Base-by-base conservation (phyloP, 1,140 invertebrate genomes). In the Camponotus floridanus region DNA sequence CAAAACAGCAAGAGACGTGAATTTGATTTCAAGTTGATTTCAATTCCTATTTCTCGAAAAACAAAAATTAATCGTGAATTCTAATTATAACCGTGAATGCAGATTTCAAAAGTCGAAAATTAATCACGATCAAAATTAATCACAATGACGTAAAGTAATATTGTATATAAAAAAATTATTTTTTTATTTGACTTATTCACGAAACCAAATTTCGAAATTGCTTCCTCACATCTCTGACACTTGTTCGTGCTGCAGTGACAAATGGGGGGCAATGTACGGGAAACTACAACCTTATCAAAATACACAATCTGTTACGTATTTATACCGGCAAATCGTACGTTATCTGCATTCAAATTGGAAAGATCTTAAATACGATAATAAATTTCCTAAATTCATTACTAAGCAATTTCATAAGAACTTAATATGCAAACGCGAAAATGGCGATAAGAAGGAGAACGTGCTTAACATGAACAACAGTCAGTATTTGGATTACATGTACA, bases 401-500 rank as follows among this genome's bases (percentile, higher is more conserved):
- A 42, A 48, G 18, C 21, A 42, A 21, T 11, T 31, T n/a, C 8
- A 39, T 42, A 31, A 21, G 18, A 73, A 21, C 6, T 5, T 33
- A n/a, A 0, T 7, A 9, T 87, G 65, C 9, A 70, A 74, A 11
- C 86, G 87, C 9, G 76, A 79, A 13, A 33, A n/a, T 26, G 62
- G 11, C 7, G 4, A 21, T 21, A 51, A 13, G 0, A 86, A 55
- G 1, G 70, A 90, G 15, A 74, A n/a, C 0, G 57, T 93, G 39
- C 78, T 92, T 26, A 88, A 87, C 71, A 87, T 81, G 48, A 90
- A 36, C 8, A 94, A 90, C 67, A 88, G 85, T 7, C 86, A 92
- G 31, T 94, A 93, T 55, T 81, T 94, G 31, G 92, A 94, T 5
- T n/a, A 91, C 7, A 79, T 93, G 15, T 92, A 94, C 59, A 76